A percentile compares a stretch with the other conserved stretches of the same genome.
Conservation (phyloP, 1,140 invertebrate genomes). For the Stegodyphus mimosarum region DNA sequence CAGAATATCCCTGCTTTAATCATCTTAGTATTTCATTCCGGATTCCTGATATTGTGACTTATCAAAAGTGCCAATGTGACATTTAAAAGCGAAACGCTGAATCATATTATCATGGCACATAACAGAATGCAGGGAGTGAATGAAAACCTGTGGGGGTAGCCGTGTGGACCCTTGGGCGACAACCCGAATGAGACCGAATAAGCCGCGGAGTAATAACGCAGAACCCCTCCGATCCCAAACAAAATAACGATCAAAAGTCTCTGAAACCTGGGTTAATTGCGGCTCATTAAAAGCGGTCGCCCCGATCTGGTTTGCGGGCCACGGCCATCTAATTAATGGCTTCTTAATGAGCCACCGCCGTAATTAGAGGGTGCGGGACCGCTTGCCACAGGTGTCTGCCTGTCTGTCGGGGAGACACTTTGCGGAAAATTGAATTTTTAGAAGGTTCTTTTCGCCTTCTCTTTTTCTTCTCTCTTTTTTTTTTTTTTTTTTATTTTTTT, state of each 20-base stretch:
- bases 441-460: not conserved
- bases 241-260: not conserved
- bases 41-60: too few species aligned
- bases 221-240: not conserved
- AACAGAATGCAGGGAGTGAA: not conserved
- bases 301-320: slow-evolving; percentile 24
- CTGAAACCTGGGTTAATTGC: slow-evolving; percentile 30
- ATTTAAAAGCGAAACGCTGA: too few species aligned
- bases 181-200: not conserved
- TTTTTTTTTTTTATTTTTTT: too few species aligned
- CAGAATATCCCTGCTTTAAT: too few species aligned
- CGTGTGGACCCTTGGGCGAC: not conserved
- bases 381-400: slow-evolving; percentile 44
- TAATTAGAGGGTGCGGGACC: slow-evolving; percentile 54
- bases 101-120: too few species aligned
- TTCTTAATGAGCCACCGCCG: slow-evolving; percentile 47
- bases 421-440: slow-evolving; percentile 25
- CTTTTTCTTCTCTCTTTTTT: too few species aligned
- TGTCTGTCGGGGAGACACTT: not conserved
- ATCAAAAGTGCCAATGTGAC: too few species aligned
- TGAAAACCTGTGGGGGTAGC: not conserved
- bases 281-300: slow-evolving; percentile 31
- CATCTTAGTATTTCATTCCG: too few species aligned
- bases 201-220: not conserved
- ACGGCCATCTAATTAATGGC: slow-evolving; percentile 26